phyloP scores from a whole-genome alignment of 1,140 invertebrate genomes.

The Solenopsis fugax region DNA sequence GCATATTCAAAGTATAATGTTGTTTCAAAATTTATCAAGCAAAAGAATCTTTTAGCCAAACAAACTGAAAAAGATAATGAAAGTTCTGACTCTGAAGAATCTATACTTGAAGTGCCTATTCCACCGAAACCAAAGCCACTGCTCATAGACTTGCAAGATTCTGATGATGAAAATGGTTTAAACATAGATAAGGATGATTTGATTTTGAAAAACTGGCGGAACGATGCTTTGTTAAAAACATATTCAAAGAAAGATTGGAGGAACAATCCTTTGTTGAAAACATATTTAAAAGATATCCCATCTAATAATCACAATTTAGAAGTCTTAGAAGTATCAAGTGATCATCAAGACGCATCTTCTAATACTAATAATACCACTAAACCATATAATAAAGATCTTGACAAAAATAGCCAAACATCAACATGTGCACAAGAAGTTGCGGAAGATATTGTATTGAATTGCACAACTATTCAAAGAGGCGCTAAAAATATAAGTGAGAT shows the following conservation, averaged over 20 bases:
- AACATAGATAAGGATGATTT: constrained; percentile 29
- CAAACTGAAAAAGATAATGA: constrained; percentile 20
- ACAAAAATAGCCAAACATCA: neutral
- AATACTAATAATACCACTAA: neutral
- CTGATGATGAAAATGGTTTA: constrained; percentile 61
- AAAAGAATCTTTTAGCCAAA: constrained; percentile 40
- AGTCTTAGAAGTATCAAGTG: neutral
- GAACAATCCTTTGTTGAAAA: neutral
- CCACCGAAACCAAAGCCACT: constrained; percentile 82
- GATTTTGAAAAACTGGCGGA: neutral
- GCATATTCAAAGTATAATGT: constrained; percentile 34
- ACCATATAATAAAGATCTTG: neutral
- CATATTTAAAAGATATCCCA: neutral
- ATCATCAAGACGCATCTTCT: neutral
- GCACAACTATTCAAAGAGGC: constrained; percentile 70
- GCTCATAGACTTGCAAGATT: constrained; percentile 81
- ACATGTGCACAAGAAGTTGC: neutral
- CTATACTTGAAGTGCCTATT: constrained; percentile 83
- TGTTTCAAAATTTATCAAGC: neutral
- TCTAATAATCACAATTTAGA: neutral
- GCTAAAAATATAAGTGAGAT: constrained; percentile 76
- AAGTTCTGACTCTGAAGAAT: constrained; percentile 80
- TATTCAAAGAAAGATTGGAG: no score
- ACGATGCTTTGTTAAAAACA: neutral
- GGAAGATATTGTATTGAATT: constrained; percentile 79